A percentile compares a stretch with the other conserved stretches of the same genome.
These are phyloP conservation scores for Dallia pectoralis DNA, from an alignment of 2,797 vertebrate species.

Conservation along the genomic window DNA sequence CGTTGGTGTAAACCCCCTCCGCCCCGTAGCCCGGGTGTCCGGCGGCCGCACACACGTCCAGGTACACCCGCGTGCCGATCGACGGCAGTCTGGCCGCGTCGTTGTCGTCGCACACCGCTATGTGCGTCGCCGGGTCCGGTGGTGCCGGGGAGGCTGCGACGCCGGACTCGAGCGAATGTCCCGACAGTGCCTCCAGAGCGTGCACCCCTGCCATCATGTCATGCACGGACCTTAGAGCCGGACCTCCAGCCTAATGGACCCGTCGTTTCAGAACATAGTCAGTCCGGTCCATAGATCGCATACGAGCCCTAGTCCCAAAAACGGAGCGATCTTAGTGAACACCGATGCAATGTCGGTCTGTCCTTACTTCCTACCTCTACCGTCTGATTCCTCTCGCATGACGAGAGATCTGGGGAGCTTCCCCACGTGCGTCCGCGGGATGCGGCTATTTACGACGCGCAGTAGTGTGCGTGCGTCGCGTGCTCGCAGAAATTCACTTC, in stretches of 20 bases:
- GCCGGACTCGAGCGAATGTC: conserved; percentile 63
- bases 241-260: conserved; percentile 42
- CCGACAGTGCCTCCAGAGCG: conserved; percentile 69
- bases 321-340: conserved; percentile 29
- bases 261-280: conserved; percentile 50
- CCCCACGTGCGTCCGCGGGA: conserved; percentile 65
- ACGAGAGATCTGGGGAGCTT: conserved; percentile 15
- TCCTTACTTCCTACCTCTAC: not conserved
- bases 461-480: conserved; percentile 2
- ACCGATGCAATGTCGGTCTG: conserved; percentile 2
- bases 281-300: not conserved
- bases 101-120: conserved; percentile 29
- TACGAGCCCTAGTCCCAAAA: conserved; percentile 36
- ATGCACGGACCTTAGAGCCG: conserved; percentile 60
- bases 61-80: conserved; percentile 60
- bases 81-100: conserved; percentile 47
- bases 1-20: conserved; percentile 73
- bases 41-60: conserved; percentile 70
- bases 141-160: conserved; percentile 50
- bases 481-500: not conserved
- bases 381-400: conserved; percentile 35
- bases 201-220: conserved; percentile 78
- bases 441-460: conserved; percentile 30
- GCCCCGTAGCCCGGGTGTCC: conserved; percentile 59
- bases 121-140: conserved; percentile 56